Percentiles rank a stretch among this genome's conserved stretches.
Conservation (phyloP, 2,113 vertebrate genomes). For the Dipodomys spectabilis region DNA sequence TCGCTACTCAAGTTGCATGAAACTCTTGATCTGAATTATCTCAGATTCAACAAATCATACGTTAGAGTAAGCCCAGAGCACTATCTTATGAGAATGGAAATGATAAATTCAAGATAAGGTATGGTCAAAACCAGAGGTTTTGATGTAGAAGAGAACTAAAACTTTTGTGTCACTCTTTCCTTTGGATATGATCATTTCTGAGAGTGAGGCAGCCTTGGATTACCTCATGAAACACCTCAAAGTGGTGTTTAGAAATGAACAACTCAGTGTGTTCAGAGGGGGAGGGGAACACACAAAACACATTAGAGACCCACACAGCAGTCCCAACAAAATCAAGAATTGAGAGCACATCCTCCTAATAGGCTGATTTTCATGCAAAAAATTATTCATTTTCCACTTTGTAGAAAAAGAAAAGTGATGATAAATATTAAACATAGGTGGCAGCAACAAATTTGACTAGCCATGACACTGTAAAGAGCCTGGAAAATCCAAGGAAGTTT, state of each 20-base stretch:
- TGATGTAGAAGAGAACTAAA: not conserved
- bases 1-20: not conserved
- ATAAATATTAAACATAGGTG: not conserved
- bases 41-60: not conserved
- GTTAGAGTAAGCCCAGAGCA: not conserved
- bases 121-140: not conserved
- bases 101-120: not conserved
- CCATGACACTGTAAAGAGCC: not conserved
- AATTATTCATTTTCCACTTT: not conserved
- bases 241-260: not conserved
- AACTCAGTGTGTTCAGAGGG: not conserved
- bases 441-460: not conserved
- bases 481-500: not conserved
- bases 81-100: not conserved
- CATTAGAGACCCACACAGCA: not conserved
- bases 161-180: not conserved
- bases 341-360: not conserved
- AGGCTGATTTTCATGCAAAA: not conserved
- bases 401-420: not conserved
- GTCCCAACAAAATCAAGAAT: not conserved
- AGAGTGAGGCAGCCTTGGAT: not conserved
- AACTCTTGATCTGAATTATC: not conserved
- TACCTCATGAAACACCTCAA: not conserved
- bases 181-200: not conserved
- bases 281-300: not conserved